Conservation (phyloP, 2,888 invertebrate genomes). For the Drosophila recens region DNA sequence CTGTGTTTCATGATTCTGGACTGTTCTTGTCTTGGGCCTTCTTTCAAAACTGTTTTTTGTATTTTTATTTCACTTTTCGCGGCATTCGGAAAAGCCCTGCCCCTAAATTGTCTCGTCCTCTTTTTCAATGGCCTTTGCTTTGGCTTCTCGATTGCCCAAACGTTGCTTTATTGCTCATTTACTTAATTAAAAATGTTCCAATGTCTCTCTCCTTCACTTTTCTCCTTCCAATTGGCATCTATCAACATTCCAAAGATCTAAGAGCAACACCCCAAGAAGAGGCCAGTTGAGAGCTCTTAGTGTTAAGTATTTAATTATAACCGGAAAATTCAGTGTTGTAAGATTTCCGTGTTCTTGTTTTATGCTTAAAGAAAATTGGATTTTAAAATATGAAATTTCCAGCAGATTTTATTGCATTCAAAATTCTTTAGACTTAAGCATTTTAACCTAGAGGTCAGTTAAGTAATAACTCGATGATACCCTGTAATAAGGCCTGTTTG, state of each 20-base stretch:
- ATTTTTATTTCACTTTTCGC: neutral
- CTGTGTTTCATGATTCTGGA: constrained; percentile 1
- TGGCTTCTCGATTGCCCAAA: constrained; percentile 43
- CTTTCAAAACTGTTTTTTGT: neutral
- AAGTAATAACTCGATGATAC: neutral
- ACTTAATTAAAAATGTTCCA: constrained; percentile 40
- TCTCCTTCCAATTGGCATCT: no score
- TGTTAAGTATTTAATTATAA: constrained; percentile 13
- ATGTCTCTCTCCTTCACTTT: neutral
- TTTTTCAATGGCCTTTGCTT: constrained; percentile 31
- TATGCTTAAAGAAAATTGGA: neutral
- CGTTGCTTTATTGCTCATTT: constrained; percentile 40
- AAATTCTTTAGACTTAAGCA: neutral
- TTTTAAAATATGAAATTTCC: constrained; percentile 2
- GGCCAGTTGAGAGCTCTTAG: neutral
- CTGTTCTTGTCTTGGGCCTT: neutral
- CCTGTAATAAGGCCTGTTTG: neutral
- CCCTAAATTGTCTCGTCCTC: constrained; percentile 1
- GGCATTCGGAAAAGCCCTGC: constrained; percentile 1
- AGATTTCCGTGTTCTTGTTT: neutral
- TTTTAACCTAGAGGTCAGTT: neutral
- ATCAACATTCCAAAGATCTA: constrained; percentile 4
- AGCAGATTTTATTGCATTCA: neutral
- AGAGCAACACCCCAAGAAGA: neutral
- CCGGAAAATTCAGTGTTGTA: neutral